Percentiles rank a stretch among this genome's conserved stretches.
Evolutionary conservation across 1,140 invertebrate species (phyloP).

Genomic region (Amphibalanus amphitrite): DNA sequence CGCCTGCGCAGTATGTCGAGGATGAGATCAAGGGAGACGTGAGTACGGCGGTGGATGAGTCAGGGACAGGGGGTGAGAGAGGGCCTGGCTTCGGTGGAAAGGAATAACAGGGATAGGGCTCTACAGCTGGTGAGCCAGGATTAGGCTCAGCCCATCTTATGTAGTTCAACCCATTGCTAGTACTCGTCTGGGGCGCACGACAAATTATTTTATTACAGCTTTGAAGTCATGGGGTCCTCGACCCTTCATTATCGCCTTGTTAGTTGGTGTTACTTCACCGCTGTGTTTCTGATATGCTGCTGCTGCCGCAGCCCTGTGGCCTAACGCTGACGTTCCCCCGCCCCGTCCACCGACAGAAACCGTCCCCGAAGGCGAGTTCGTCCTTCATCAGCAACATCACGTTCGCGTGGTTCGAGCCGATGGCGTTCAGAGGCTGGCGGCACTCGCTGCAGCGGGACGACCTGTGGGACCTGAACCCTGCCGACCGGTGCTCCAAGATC

Average conservation of each 20-base stretch:
- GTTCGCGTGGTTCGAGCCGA: constrained; percentile 79
- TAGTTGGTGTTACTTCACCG: background rate
- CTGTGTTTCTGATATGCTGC: background rate
- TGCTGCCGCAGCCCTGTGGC: too few relatives aligned
- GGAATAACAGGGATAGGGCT: too few relatives aligned
- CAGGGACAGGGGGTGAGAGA: too few relatives aligned
- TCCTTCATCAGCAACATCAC: constrained; percentile 78
- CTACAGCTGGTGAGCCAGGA: too few relatives aligned
- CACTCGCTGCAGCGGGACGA: constrained; percentile 61
- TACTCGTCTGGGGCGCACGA: background rate
- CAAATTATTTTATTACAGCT: background rate
- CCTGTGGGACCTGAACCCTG: constrained; percentile 74
- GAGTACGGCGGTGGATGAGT: too few relatives aligned
- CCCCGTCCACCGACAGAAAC: constrained; percentile 35
- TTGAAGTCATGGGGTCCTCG: background rate
- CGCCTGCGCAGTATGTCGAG: too few relatives aligned
- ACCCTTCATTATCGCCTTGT: background rate
- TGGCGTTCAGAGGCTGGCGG: constrained; percentile 66
- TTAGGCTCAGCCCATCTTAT: too few relatives aligned
- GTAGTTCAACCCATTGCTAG: background rate
- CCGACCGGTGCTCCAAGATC: constrained; percentile 38
- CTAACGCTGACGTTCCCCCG: background rate
- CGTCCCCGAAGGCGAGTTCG: constrained; percentile 65
- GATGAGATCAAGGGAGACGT: too few relatives aligned
- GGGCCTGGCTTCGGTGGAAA: too few relatives aligned